Evolutionary conservation across 2,797 vertebrate species (phyloP), one percentile per base, ranked within the genome.

Genomic region (Siniperca scherzeri): DNA sequence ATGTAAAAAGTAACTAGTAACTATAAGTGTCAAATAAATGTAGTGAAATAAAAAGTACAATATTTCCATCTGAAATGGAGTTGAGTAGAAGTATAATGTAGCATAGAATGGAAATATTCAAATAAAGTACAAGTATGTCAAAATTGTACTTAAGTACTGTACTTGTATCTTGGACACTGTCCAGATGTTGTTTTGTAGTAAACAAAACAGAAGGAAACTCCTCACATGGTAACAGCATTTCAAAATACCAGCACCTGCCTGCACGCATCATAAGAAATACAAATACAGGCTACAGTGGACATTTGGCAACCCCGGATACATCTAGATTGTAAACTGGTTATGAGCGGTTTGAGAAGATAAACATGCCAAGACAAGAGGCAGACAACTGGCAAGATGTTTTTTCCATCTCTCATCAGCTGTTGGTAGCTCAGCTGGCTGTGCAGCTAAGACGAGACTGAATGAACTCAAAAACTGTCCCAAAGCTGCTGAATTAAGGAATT

Each of bases 141-240:
- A 55, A 52, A 22, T 1, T 7, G 22, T n/a, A 53, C 21, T 53
- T n/a, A 21, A n/a, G 21, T 53, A 22, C 22, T 10, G 21, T 22
- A 48, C 46, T 17, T 30, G 30, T 30, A 30, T 30, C 30, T 30
- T 30, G 30, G 30, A 30, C 30, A n/a, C 22, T 53, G 52, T 55
- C 53, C 50, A 52, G 84, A 89, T 87, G 78, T 85, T 80, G 61
- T 74, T 86, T 79, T 84, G 74, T 13, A 57, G 60, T 33, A 55
- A 81, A 76, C 19, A 0, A 74, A 80, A 65, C 69, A 82, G 57
- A 62, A 67, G 77, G 44, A 74, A 69, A 53, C 65, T 65, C 30
- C 8, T 74, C 46, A 14, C 71, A 53, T 64, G 53, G 80, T 48
- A 80, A 88, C 80, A 17, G 12, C 14, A 2, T 65, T 82, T 85